Base-by-base conservation (phyloP, 1,140 invertebrate genomes). In the Thaumetopoea pityocampa region DNA sequence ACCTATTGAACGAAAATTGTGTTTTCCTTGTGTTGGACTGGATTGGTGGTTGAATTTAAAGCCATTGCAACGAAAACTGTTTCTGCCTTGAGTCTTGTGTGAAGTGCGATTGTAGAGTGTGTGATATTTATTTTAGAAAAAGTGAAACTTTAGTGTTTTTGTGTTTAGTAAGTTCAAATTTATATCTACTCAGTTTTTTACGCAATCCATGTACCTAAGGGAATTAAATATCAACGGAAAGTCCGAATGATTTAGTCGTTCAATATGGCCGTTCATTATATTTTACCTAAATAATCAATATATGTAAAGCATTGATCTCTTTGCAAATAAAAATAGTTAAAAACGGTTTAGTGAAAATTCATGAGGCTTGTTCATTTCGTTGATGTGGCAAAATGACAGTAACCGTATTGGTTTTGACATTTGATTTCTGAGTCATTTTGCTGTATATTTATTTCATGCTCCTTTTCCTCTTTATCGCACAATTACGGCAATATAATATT, bases 181-280 rank as follows among this genome's bases (percentile, higher is more conserved):
- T 15, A 23, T 16, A 22, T n/a, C 5, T 22, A 30, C 5, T 14
- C 17, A 38, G 9, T 20, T 38, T 12, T 20, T 20, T 38, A 14
- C 15, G 9, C 14, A 29, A 26, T 8, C 1, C 8, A 8, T 9
- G 12, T 8, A 10, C n/a, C 8, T 12, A 20, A 24, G 5, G 8
- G 12, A 23, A n/a, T 17, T 7, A 41, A 30, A 30, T 32, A 40
- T 30, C 34, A 20, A 28, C 27, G 22, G 11, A 30, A 38, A 27
- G 14, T 41, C 57, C 38, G 47, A 52, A 56, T 63, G 54, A 55
- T 57, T 35, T 50, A 55, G 51, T 34, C 51, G 70, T 77, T 79
- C 79, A 83, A 83, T 83, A 83, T 83, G 79, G 79, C 79, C 77
- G 79, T 81, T 79, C 68, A 68, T 53, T 71, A 72, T 67, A 67